Percentiles rank a stretch among this genome's conserved stretches.
phyloP scores from a whole-genome alignment of 2,888 invertebrate species.

The Frankliniella intonsa region DNA sequence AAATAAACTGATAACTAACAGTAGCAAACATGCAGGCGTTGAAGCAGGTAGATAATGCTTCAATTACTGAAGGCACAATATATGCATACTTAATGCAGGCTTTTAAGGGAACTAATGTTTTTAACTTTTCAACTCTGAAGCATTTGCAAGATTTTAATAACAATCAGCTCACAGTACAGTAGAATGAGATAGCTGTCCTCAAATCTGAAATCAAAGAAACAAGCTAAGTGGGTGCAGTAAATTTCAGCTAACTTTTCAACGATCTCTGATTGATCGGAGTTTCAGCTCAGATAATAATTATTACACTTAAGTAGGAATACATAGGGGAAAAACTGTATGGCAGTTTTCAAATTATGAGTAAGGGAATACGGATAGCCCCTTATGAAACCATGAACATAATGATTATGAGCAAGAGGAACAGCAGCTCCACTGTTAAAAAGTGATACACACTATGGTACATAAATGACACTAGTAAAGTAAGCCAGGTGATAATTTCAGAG shows the following conservation, averaged over 20 bases:
- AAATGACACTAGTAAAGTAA: conserved; percentile 19
- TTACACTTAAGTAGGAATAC: neutral
- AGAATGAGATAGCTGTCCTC: neutral
- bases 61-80: conserved; percentile 6
- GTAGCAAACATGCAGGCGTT: conserved; percentile 2
- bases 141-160: neutral
- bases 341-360: neutral
- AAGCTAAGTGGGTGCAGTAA: neutral
- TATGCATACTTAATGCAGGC: neutral
- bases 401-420: neutral
- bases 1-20: neutral
- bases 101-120: neutral
- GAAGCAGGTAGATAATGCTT: neutral
- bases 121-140: neutral
- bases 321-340: neutral
- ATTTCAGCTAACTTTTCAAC: neutral
- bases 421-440: neutral
- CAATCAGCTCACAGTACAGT: neutral
- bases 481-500: conserved; percentile 13
- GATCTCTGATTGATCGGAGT: neutral
- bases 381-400: too few relatives aligned
- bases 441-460: neutral
- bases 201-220: neutral
- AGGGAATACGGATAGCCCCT: too few relatives aligned
- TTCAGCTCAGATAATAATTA: neutral